Percentiles rank a stretch among this genome's conserved stretches.
phyloP scores from a whole-genome alignment of 1,140 invertebrate genomes.

The Dreissena rostriformis region DNA sequence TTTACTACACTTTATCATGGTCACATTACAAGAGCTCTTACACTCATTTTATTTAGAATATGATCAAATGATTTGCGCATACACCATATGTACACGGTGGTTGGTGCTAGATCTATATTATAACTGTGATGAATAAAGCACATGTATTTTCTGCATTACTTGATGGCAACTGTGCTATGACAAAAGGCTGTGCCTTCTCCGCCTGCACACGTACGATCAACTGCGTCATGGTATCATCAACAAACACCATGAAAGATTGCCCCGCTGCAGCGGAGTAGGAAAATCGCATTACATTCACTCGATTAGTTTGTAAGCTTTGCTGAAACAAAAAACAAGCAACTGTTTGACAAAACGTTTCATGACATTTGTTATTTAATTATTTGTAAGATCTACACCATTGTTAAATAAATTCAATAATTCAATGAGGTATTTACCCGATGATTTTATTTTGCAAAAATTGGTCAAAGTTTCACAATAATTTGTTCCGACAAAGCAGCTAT shows the following conservation, averaged over 20 bases:
- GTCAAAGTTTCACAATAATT: no score
- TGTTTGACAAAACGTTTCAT: neutral
- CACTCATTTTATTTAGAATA: no score
- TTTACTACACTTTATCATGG: no score
- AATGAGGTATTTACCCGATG: no score
- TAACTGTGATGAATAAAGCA: neutral
- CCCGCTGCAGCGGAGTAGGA: slow-evolving; percentile 1
- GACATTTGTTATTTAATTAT: no score
- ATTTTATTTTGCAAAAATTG: no score
- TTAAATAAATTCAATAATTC: no score
- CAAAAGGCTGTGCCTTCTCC: slow-evolving; percentile 32
- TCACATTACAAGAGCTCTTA: no score
- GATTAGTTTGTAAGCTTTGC: slow-evolving; percentile 43
- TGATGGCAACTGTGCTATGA: slow-evolving; percentile 10
- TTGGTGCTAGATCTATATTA: neutral
- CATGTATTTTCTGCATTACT: slow-evolving; percentile 7
- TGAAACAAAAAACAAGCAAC: neutral
- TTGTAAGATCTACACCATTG: no score
- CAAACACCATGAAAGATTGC: slow-evolving; percentile 1
- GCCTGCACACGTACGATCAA: slow-evolving; percentile 28
- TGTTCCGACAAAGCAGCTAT: no score
- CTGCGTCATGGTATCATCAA: slow-evolving; percentile 47
- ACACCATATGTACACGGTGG: no score
- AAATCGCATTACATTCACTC: slow-evolving; percentile 31
- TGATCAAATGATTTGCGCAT: no score